Conservation (phyloP, 92 coral and sea anemone species). For the Pocillopora meandrina region DNA sequence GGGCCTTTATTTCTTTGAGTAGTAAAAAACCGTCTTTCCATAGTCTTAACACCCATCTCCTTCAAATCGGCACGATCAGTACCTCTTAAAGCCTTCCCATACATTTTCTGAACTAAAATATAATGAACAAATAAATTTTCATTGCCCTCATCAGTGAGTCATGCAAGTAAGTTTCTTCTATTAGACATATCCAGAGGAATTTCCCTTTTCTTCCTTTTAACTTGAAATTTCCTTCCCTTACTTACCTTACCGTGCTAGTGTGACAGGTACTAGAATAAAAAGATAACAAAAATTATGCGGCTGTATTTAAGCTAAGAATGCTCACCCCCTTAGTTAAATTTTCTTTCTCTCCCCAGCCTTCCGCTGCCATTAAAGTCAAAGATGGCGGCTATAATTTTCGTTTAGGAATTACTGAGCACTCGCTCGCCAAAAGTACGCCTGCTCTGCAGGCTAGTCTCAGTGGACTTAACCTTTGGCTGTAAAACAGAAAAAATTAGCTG, state of each 20-base stretch:
- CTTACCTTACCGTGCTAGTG: background rate
- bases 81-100: constrained; percentile 3
- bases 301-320: too few relatives aligned
- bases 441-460: too few relatives aligned
- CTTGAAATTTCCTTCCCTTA: background rate
- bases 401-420: too few relatives aligned
- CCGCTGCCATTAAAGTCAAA: too few relatives aligned
- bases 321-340: too few relatives aligned
- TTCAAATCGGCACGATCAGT: constrained; percentile 20
- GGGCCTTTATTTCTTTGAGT: background rate
- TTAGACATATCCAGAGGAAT: background rate
- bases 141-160: background rate
- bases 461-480: too few relatives aligned
- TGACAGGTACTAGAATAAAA: background rate
- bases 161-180: background rate
- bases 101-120: constrained; percentile 12
- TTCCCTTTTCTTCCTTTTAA: background rate
- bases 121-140: background rate
- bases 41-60: constrained; percentile 16
- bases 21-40: constrained; percentile 13
- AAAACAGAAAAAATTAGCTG: too few relatives aligned
- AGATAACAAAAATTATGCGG: background rate
- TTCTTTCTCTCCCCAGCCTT: too few relatives aligned
- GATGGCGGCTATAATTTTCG: too few relatives aligned
- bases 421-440: too few relatives aligned